phyloP scores from a whole-genome alignment of 2,888 invertebrate species.

The Drosophila sordidapex region DNA sequence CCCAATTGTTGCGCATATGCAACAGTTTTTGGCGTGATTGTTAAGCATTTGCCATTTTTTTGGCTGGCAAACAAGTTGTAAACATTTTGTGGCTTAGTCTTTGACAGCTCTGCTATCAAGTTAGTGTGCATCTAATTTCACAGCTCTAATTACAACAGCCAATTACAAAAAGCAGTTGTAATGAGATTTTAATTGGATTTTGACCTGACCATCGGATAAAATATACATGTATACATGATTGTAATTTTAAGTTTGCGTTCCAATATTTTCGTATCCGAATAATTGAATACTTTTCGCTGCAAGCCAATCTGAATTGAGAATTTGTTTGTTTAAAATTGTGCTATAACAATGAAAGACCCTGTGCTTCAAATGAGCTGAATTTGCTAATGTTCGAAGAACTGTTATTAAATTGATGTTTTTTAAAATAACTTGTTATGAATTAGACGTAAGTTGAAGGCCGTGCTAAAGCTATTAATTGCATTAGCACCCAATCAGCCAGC shows the following conservation, averaged over 20 bases:
- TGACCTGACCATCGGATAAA: not conserved
- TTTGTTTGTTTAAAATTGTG: not conserved
- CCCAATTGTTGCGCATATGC: conserved; percentile 64
- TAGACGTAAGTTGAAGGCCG: not conserved
- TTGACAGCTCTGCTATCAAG: conserved; percentile 23
- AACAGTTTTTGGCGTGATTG: conserved; percentile 69
- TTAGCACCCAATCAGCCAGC: conserved; percentile 48
- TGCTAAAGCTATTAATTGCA: conserved; percentile 12
- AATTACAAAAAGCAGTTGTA: conserved; percentile 10
- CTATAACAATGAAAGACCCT: not conserved
- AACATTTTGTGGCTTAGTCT: conserved; percentile 33
- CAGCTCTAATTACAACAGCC: not conserved
- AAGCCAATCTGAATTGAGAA: not conserved
- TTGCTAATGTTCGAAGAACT: not conserved
- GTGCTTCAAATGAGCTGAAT: not conserved
- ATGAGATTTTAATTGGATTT: not conserved
- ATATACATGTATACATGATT: not conserved
- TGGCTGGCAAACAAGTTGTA: conserved; percentile 7
- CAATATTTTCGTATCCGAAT: not conserved
- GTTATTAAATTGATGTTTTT: not conserved
- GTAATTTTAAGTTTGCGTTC: not conserved
- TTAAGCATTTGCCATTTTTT: conserved; percentile 6
- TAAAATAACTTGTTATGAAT: not conserved
- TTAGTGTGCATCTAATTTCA: conserved; percentile 14
- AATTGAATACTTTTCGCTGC: not conserved